A percentile compares a stretch with the other conserved stretches of the same genome.
phyloP scores from a whole-genome alignment of 2,888 invertebrate species.

The Aleiodes leptofemur region DNA sequence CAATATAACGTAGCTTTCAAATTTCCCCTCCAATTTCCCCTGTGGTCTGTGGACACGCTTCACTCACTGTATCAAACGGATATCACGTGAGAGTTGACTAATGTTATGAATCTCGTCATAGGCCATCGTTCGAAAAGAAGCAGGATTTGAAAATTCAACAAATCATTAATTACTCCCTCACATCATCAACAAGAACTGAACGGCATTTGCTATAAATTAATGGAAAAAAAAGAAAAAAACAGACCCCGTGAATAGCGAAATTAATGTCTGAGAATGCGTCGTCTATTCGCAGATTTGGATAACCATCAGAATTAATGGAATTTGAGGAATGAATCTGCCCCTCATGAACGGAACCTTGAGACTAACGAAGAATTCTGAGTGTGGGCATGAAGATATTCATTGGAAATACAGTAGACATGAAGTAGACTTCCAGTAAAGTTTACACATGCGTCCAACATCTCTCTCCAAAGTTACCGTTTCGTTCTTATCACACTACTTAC shows the following conservation, averaged over 20 bases:
- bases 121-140: no score
- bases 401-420: neutral
- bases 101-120: slow-evolving; percentile 35
- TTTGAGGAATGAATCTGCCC: slow-evolving; percentile 72
- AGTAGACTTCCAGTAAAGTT: slow-evolving; percentile 35
- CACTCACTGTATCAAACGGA: slow-evolving; percentile 60
- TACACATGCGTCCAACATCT: no score
- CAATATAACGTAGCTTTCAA: slow-evolving; percentile 66
- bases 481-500: no score
- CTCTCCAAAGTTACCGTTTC: no score
- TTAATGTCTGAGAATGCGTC: no score
- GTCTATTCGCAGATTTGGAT: slow-evolving; percentile 58
- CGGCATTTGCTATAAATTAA: no score
- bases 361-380: slow-evolving; percentile 23
- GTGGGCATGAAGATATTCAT: slow-evolving; percentile 46
- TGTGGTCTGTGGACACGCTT: slow-evolving; percentile 63
- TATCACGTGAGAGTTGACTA: slow-evolving; percentile 69
- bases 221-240: no score
- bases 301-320: slow-evolving; percentile 74
- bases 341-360: slow-evolving; percentile 67
- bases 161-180: no score
- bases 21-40: slow-evolving; percentile 74
- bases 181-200: no score
- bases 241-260: no score
- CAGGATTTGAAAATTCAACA: neutral